Percentiles rank a stretch among this genome's conserved stretches.
These are phyloP conservation scores for Holcopasites calliopsidis DNA, from an alignment of 1,140 invertebrate genomes.

Conservation along the genomic window DNA sequence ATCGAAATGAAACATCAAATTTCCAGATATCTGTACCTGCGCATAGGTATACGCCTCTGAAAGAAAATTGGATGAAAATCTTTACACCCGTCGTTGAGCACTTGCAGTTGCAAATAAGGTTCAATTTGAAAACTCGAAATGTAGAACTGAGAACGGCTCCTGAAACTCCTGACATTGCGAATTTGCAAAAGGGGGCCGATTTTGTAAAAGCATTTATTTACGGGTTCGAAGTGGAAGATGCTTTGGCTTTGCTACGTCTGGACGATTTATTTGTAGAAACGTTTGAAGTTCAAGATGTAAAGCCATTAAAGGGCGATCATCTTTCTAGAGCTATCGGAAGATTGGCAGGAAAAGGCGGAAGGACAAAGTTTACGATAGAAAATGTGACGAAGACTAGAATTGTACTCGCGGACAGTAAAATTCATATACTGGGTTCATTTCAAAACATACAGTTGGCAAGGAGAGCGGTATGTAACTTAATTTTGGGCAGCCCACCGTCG, in stretches of 20 bases:
- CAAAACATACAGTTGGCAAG: slow-evolving; percentile 98
- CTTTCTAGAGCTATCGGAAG: slow-evolving; percentile 96
- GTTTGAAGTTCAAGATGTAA: slow-evolving; percentile 98
- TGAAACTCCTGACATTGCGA: slow-evolving; percentile 92
- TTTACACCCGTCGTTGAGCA: slow-evolving; percentile 98
- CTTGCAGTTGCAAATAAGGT: slow-evolving; percentile 95
- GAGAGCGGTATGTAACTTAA: slow-evolving; percentile 98
- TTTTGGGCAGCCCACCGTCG: slow-evolving; percentile 96
- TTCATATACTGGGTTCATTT: slow-evolving; percentile 98
- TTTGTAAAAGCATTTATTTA: slow-evolving; percentile 98
- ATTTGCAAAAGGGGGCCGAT: slow-evolving; percentile 98
- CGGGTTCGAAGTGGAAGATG: slow-evolving; percentile 99
- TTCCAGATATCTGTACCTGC: slow-evolving; percentile 84
- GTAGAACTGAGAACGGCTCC: slow-evolving; percentile 90
- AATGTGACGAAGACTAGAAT: slow-evolving; percentile 99
- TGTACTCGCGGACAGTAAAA: slow-evolving; percentile 96
- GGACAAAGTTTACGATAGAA: slow-evolving; percentile 99
- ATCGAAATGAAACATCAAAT: background rate
- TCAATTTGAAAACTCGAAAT: slow-evolving; percentile 94
- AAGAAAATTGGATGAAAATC: slow-evolving; percentile 98
- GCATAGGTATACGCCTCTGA: slow-evolving; percentile 94
- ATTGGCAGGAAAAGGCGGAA: slow-evolving; percentile 97
- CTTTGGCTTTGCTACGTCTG: slow-evolving; percentile 94
- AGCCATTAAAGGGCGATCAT: slow-evolving; percentile 97
- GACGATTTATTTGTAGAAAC: slow-evolving; percentile 99